Base-by-base conservation (phyloP, 2,797 vertebrate genomes). In the Miichthys miiuy region DNA sequence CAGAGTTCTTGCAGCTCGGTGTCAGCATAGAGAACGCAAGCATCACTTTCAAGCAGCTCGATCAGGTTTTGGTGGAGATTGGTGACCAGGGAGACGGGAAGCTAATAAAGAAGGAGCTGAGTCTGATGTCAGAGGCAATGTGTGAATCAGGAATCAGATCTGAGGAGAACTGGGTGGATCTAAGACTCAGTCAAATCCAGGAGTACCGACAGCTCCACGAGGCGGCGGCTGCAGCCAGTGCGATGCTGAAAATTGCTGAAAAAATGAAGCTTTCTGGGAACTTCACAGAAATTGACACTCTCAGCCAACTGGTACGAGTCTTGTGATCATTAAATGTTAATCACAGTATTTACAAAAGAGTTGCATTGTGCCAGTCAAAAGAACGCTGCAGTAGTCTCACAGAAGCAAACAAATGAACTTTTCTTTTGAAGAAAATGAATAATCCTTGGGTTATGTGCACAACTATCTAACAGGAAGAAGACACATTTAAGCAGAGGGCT, bases 231-330 rank as follows among this genome's bases (percentile, higher is more conserved):
- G 87, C 94, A 46, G 93, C 95, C 47, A 66, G 63, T 0, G 87
- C 81, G 0, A 55, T 96, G 5, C 80, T 94, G 81, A 85, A 66
- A 1, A 92, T 94, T 0, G 90, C 88, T 11, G 55, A 81, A 5
- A 66, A 54, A 44, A 78, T 94, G 78, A 1, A 10, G 0, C 92
- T 96, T 9, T 74, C 79, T 4, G 95, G 95, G 41, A 79, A 91
- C 75, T 96, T 95, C 71, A 21, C 25, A 1, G 75, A 88, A 42
- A 95, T 96, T 11, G 0, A 30, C 7, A 38, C 77, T 3, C 90
- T 96, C 21, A 87, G 76, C 13, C 89, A 93, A 61, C 58, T 96
- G 95, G 95, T 96, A 94, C 89, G 0, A 13, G 6, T 72, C 4
- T 38, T 20, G 0, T 30, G 18, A 66, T 54, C 9, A 38, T 25